Percentiles rank a stretch among this genome's conserved stretches.
Evolutionary conservation across 2,888 invertebrate species (phyloP).

Genomic region (Aphidius colemani): DNA sequence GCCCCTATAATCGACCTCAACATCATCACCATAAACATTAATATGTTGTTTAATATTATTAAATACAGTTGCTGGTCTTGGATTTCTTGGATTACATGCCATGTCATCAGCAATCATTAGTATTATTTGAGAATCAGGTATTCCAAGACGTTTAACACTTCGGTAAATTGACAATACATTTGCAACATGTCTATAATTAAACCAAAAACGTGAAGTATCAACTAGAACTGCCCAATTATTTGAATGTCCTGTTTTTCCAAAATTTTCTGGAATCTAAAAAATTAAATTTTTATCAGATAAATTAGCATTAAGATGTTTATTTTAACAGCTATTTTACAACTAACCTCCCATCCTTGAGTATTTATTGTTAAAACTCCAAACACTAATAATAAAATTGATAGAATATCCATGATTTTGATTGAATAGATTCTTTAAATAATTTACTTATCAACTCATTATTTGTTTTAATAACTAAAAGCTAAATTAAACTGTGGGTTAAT

Average conservation of each 20-base stretch:
- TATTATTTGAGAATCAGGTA: conserved; percentile 98
- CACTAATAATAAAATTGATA: too few species aligned
- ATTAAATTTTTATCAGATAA: neutral
- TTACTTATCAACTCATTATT: too few species aligned
- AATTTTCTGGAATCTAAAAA: conserved; percentile 62
- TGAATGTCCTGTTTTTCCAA: conserved; percentile 78
- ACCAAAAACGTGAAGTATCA: conserved; percentile 99
- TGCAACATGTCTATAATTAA: conserved; percentile 99
- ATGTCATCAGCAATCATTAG: conserved; percentile 99
- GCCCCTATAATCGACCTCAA: conserved; percentile 97
- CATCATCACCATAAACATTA: conserved; percentile 99
- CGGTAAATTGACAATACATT: conserved; percentile 98
- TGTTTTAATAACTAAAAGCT: too few species aligned
- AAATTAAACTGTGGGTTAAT: too few species aligned
- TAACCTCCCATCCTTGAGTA: too few species aligned
- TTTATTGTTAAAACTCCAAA: too few species aligned
- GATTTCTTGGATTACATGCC: conserved; percentile 98
- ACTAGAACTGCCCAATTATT: conserved; percentile 99
- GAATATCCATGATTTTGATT: too few species aligned
- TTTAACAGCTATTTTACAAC: too few species aligned
- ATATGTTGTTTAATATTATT: conserved; percentile 98
- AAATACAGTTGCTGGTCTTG: conserved; percentile 95
- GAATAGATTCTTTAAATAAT: too few species aligned
- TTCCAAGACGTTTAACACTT: conserved; percentile 97
- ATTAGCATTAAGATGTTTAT: too few species aligned